Percentiles rank a stretch among this genome's conserved stretches.
These are phyloP conservation scores for Conomelus anceps DNA, from an alignment of 2,888 invertebrate genomes.

Conservation along the genomic window DNA sequence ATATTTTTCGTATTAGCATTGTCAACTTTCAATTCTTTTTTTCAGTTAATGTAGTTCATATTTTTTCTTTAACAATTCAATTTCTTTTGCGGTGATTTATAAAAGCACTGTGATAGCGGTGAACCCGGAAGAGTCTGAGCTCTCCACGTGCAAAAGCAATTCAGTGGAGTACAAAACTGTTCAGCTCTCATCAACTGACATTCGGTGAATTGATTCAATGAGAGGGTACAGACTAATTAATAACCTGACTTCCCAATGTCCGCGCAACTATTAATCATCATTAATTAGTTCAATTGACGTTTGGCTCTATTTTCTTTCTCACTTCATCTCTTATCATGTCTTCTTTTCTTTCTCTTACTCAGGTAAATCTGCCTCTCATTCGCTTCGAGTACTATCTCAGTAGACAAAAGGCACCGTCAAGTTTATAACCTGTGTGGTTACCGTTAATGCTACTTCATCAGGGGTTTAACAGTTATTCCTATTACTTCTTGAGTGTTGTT, in stretches of 20 bases:
- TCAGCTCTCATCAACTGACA: background rate
- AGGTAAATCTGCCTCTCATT: background rate
- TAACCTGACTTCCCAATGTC: background rate
- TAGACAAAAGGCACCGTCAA: background rate
- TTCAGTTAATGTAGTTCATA: too few species aligned
- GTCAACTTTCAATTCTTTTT: too few species aligned
- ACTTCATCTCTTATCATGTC: background rate
- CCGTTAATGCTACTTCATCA: background rate
- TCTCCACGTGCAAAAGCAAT: background rate
- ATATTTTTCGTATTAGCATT: too few species aligned
- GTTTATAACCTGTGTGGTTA: background rate
- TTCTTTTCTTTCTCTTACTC: background rate
- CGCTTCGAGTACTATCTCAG: background rate
- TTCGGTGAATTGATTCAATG: background rate
- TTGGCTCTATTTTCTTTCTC: background rate
- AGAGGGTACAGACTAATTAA: background rate
- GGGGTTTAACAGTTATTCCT: background rate
- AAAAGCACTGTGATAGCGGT: background rate
- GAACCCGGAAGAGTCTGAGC: background rate
- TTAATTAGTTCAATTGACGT: background rate
- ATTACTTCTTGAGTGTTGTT: background rate
- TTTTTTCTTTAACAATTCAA: background rate
- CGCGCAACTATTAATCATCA: background rate
- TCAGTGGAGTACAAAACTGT: background rate
- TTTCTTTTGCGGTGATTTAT: background rate